phyloP scores from a whole-genome alignment of 2,113 vertebrate species.

The Amblyopsis rosae region DNA sequence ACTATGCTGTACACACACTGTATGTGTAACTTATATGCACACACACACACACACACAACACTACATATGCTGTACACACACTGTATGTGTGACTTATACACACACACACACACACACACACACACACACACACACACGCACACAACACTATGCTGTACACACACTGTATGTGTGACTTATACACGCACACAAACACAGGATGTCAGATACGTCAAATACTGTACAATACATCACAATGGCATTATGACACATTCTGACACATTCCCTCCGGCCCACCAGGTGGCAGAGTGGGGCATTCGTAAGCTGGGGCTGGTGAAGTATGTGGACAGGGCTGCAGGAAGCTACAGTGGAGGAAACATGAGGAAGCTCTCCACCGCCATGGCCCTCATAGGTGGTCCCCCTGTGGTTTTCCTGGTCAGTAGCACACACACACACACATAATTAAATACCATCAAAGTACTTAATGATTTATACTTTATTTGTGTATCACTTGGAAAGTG shows the following conservation, averaged over 20 bases:
- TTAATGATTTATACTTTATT: no score
- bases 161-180: background rate
- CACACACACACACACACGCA: background rate
- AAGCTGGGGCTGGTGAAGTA: slow-evolving; percentile 95
- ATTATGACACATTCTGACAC: background rate
- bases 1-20: background rate
- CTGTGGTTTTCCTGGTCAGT: slow-evolving; percentile 96
- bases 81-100: background rate
- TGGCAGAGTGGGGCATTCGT: slow-evolving; percentile 95
- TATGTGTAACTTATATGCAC: background rate
- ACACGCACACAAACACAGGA: background rate
- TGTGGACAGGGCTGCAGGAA: slow-evolving; percentile 90
- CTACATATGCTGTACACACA: background rate
- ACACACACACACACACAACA: background rate
- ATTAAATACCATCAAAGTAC: no score
- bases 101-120: no score
- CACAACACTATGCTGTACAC: background rate
- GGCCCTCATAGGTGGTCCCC: slow-evolving; percentile 93
- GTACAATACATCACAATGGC: no score
- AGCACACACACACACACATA: background rate
- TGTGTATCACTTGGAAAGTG: no score
- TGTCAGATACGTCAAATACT: background rate
- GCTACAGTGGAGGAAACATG: slow-evolving; percentile 96
- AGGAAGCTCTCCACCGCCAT: slow-evolving; percentile 97
- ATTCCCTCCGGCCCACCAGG: slow-evolving; percentile 68